Base-by-base conservation (phyloP, 2,797 vertebrate species). In the Mus spretus region DNA sequence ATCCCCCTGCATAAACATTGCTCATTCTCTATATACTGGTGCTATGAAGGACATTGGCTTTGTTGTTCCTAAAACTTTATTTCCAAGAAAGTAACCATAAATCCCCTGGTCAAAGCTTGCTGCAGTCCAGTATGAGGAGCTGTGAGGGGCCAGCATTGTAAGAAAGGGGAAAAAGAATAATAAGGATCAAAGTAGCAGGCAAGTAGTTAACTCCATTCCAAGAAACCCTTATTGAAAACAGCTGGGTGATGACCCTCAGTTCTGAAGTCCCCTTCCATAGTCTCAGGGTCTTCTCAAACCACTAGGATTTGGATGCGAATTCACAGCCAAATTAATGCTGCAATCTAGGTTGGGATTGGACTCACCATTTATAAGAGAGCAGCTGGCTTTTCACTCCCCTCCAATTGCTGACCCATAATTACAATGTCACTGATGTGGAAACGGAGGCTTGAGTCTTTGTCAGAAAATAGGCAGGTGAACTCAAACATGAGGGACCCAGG, bases 181-280 rank as follows among this genome's bases (percentile, higher is more conserved):
- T 0, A 14, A 74, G 34, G 3, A 5, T 4, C 4, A 4, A 86
- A 63, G 63, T 0, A 1, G 22, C 5, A 55, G n/a, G 10, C 1
- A 3, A 4, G 1, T 24, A 2, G 10, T 53, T 40, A n/a, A 4
- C 37, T 57, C 12, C 1, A 8, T 57, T 44, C 22, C 4, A 12
- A 57, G n/a, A 47, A 20, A 67, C 3, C 17, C 75, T 31, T 50
- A 22, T 34, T 22, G 10, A 37, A n/a, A 84, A 47, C 19, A 85
- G 11, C 1, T 13, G n/a, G 40, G 2, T 1, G 2, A 5, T 13
- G 0, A 47, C 0, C 1, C 37, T 17, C 26, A n/a, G 9, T 24
- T 24, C 65, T 59, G 1, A 50, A 47, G 13, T 20, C 3, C 2
- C 34, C 78, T 26, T 5, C 1, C 24, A 40, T 6, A 15, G 15